Base-by-base conservation (phyloP, 2,888 invertebrate species). In the Labia minor region DNA sequence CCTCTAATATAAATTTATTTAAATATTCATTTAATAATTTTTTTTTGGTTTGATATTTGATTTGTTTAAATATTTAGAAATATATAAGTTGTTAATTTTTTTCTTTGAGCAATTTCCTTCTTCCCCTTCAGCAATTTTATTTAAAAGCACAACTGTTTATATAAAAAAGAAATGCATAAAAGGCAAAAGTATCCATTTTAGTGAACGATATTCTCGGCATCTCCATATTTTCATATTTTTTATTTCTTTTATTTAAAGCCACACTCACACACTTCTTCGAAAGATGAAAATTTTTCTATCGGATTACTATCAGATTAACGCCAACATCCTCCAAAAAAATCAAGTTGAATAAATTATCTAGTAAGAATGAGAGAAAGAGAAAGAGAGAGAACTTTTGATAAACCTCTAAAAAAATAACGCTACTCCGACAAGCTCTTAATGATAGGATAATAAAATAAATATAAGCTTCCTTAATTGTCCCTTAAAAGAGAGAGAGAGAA, bases 291-390 rank as follows among this genome's bases (percentile, higher is more conserved):
- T n/a, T n/a, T 4, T 49, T 49, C 49, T 49, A 49, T 49, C 49
- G 49, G 49, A 49, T 49, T 49, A 49, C 49, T 49, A 49, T 49
- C 49, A 49, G 49, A 49, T 49, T 49, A 49, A 49, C 49, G 49
- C 49, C 49, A 49, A 16, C 49, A 10, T n/a, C 49, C 49, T 49
- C 49, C 49, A 49, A 49, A n/a, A n/a, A n/a, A 49, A 8, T 49
- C 49, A 49, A 49, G 49, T 49, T 49, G 49, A 49, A 49, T 49
- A 49, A 49, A 49, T 49, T 49, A 49, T 14, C 14, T 49, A 16
- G 49, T 14, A n/a, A n/a, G n/a, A n/a, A n/a, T n/a, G n/a, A n/a
- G n/a, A n/a, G n/a, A n/a, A n/a, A n/a, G n/a, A n/a, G n/a, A n/a
- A n/a, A n/a, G n/a, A n/a, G n/a, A n/a, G n/a, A n/a, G n/a, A n/a